Conservation (phyloP, 2,113 vertebrate genomes). For the Nerophis ophidion region DNA sequence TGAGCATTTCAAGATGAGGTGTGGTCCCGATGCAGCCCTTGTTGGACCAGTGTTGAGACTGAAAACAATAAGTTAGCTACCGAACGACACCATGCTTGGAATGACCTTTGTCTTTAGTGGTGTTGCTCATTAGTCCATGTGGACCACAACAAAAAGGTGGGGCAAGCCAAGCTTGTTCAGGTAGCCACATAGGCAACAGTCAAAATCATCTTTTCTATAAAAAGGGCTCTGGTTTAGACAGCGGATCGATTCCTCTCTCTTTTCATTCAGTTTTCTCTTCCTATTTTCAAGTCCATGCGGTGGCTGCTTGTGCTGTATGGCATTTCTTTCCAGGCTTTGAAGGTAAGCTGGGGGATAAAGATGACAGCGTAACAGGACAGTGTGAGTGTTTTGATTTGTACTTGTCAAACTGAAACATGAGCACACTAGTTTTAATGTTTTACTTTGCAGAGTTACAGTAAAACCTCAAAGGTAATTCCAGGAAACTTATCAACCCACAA, state of each 20-base stretch:
- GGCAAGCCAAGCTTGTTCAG: conserved; percentile 31
- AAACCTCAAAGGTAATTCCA: too few species aligned
- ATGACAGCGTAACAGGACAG: neutral
- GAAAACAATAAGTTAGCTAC: conserved; percentile 75
- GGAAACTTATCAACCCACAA: too few species aligned
- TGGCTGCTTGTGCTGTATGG: conserved; percentile 37
- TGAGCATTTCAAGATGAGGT: conserved; percentile 40
- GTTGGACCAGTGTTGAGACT: conserved; percentile 76
- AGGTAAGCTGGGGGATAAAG: conserved; percentile 37
- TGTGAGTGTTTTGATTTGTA: conserved; percentile 1
- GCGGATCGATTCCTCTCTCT: conserved; percentile 12
- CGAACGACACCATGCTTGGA: conserved; percentile 52
- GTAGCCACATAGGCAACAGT: conserved; percentile 41
- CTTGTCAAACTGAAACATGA: neutral
- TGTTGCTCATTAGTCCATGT: conserved; percentile 52
- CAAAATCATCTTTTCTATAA: conserved; percentile 39
- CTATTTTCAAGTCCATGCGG: conserved; percentile 63
- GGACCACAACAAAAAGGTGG: conserved; percentile 19
- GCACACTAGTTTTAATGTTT: neutral
- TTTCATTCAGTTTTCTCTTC: conserved; percentile 49
- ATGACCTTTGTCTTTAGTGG: conserved; percentile 62
- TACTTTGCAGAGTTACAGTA: neutral
- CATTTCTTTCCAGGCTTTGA: conserved; percentile 45
- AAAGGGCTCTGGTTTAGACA: conserved; percentile 41
- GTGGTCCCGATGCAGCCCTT: conserved; percentile 26